Evolutionary conservation across 2,113 vertebrate species (phyloP).

Genomic region (Dromas ardeola): DNA sequence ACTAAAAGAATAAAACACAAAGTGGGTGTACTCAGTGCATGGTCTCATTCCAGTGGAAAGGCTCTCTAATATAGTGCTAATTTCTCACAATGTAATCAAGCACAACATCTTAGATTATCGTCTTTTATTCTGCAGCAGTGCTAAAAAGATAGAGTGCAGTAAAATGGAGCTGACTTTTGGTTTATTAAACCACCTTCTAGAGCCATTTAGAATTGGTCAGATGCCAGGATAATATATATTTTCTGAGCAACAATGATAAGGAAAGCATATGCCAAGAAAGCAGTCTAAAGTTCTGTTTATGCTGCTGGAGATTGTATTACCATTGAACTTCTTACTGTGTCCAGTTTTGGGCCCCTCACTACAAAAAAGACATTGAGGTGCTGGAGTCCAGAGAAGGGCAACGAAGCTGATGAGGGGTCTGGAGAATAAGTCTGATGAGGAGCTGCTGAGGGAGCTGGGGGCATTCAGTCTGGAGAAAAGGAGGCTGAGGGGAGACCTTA

Average conservation of each 20-base stretch:
- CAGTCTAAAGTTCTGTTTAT: not conserved
- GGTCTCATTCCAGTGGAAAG: not conserved
- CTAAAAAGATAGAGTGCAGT: not conserved
- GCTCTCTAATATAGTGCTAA: not conserved
- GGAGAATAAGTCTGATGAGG: too few species aligned
- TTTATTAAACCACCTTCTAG: not conserved
- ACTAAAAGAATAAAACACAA: not conserved
- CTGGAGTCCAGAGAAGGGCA: too few species aligned
- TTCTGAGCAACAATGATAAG: not conserved
- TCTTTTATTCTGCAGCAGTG: not conserved
- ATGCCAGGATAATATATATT: not conserved
- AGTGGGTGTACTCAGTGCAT: not conserved
- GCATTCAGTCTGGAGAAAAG: too few species aligned
- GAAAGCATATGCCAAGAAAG: not conserved
- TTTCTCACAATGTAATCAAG: slow-evolving; percentile 13
- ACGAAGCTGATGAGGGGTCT: too few species aligned
- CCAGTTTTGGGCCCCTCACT: too few species aligned
- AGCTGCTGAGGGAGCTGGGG: too few species aligned
- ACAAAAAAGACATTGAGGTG: too few species aligned
- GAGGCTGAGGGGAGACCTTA: too few species aligned
- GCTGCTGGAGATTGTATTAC: not conserved
- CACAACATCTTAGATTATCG: slow-evolving; percentile 8
- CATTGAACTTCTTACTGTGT: not conserved
- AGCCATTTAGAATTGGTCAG: not conserved
- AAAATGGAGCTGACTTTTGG: not conserved